Evolutionary conservation across 2,888 invertebrate genomes (phyloP), one percentile per base, ranked within the genome.

Genomic region (Hoplodrina blanda): DNA sequence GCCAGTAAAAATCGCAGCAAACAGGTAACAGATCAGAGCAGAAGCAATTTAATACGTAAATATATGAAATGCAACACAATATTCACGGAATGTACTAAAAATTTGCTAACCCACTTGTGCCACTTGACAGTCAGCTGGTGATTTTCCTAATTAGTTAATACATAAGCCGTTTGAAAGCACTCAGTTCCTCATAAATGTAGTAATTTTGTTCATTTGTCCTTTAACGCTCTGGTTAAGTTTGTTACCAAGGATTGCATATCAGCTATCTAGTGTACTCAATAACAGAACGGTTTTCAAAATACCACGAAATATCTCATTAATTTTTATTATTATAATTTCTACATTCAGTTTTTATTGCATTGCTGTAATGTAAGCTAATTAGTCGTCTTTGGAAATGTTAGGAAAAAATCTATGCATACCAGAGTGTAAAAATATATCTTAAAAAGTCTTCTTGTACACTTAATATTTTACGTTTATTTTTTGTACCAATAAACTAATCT

Each of bases 201-300:
- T 73, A 88, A 89, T 85, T 80, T 78, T 68, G n/a, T 62, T 73
- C 73, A 72, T 63, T 82, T 87, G 90, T 90, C 90, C 91, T 91
- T 93, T 91, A 91, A 93, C 92, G 93, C 93, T 93, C 93, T 93
- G 90, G 78, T 94, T 91, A 87, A 84, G 88, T 83, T 81, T 81
- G 86, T 80, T 85, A 88, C 89, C 92, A 93, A 94, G 93, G 92
- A 92, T 91, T 90, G 88, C 87, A 77, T 73, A 78, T 73, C 76
- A 81, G 82, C 87, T 83, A 85, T 89, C 87, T 85, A 85, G 65
- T 65, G 71, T 76, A 67, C 62, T 87, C 82, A 87, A 90, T 89
- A 90, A 80, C 84, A 90, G 84, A 91, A 89, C 57, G 11, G 59
- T 85, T 85, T 83, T 75, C 74, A 91, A 88, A 89, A 89, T 88